Base-by-base conservation (phyloP, 1,140 invertebrate species). In the Orussus abietinus region DNA sequence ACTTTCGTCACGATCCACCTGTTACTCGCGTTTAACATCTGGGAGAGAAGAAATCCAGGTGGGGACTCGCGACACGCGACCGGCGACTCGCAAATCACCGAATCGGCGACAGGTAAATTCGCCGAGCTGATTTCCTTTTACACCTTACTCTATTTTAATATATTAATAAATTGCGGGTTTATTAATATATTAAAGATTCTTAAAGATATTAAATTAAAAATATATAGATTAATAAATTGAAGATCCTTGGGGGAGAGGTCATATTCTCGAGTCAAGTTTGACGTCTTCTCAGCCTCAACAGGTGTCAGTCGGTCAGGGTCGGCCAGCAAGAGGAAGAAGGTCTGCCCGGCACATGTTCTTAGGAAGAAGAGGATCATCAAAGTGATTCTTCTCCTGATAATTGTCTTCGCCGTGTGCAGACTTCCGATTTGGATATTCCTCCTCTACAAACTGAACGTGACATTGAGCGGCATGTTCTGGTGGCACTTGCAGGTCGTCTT, bases 381-480 rank as follows among this genome's bases (percentile, higher is more conserved):
- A 28, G 61, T 80, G 1, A 75, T 80, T 6, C 30, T 80, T 3
- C 44, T 75, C 10, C 59, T 79, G 34, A 79, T 80, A 51, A 41
- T 72, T 0, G 57, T 69, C 3, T 80, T 79, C 32, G 64, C 77
- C 0, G 35, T 66, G 2, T 72, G 76, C 18, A 64, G 77, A 15
- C 40, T 78, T n/a, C 79, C 78, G 3, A 62, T 69, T 21, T 79
- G 75, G 75, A 61, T 72, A 6, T 76, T 74, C 29, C 55, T 72
- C 13, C 46, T 75, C 2, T 55, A 69, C 40, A 76, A 75, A 33
- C 48, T 76, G 3, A 56, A 66, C 26, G 44, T 59, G 2, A 47
- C 47, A 11, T 50, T 66, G 3, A 55, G 53, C 1, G 55, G 51
- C 11, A 53, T 42, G 6, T 36, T 57, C 3, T 62, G 59, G 48